A percentile compares a stretch with the other conserved stretches of the same genome.
Evolutionary conservation across 2,888 invertebrate species (phyloP).

Genomic region (Andricus curvator): DNA sequence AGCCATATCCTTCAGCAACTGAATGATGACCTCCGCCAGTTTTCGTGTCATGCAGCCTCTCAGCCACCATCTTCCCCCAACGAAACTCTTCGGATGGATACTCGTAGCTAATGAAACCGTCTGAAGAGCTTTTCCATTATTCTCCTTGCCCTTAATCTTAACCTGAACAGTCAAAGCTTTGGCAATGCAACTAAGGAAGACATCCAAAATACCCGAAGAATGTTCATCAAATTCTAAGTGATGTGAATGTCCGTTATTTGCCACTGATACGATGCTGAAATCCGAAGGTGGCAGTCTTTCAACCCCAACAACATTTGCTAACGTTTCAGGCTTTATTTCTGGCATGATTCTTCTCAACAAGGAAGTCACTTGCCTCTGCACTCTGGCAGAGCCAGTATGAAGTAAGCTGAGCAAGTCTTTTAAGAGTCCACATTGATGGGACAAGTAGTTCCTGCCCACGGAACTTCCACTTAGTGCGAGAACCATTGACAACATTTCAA

Average conservation of each 20-base stretch:
- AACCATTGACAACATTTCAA: constrained; percentile 98
- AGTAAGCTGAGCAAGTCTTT: constrained; percentile 91
- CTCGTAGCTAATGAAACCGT: constrained; percentile 82
- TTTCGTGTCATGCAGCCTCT: constrained; percentile 90
- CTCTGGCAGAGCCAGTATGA: constrained; percentile 96
- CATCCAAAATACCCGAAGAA: constrained; percentile 89
- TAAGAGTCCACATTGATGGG: constrained; percentile 92
- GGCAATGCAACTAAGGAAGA: constrained; percentile 93
- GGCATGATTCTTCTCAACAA: constrained; percentile 92
- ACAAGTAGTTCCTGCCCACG: constrained; percentile 93
- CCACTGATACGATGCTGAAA: constrained; percentile 85
- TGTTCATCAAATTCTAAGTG: constrained; percentile 80
- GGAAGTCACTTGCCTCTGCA: constrained; percentile 95
- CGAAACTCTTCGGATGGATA: constrained; percentile 81
- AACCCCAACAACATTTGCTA: constrained; percentile 88
- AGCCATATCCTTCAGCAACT: constrained; percentile 94
- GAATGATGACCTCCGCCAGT: constrained; percentile 92
- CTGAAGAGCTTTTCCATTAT: constrained; percentile 76
- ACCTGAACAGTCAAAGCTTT: constrained; percentile 95
- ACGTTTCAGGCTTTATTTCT: constrained; percentile 91
- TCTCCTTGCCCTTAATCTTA: constrained; percentile 86
- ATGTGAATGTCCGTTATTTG: constrained; percentile 78
- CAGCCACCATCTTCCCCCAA: constrained; percentile 89
- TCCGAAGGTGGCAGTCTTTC: constrained; percentile 86
- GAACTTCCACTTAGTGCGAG: constrained; percentile 95